Percentiles rank a stretch among this genome's conserved stretches.
These are phyloP conservation scores for Allacma fusca DNA, from an alignment of 2,888 invertebrate species.

Conservation along the genomic window DNA sequence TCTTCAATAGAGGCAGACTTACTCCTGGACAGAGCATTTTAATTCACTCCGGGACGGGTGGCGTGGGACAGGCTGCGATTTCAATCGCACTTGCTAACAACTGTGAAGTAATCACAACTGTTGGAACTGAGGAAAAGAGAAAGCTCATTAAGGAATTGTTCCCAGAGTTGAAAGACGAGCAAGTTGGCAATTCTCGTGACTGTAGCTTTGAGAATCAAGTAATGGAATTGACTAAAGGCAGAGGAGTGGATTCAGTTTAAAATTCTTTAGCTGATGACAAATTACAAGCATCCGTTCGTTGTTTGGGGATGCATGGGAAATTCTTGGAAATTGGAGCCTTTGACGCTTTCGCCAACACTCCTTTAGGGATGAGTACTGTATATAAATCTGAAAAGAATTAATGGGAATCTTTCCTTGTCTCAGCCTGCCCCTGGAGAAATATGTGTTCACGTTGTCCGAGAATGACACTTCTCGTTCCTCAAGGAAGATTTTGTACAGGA, in stretches of 20 bases:
- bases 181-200: constrained; percentile 78
- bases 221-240: constrained; percentile 78
- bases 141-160: constrained; percentile 87
- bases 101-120: constrained; percentile 76
- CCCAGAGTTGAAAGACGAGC: constrained; percentile 71
- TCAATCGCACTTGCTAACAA: constrained; percentile 72
- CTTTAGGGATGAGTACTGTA: constrained; percentile 86
- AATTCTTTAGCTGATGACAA: constrained; percentile 79
- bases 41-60: constrained; percentile 74
- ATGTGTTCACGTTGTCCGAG: too few relatives aligned
- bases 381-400: too few relatives aligned
- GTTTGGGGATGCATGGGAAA: constrained; percentile 71
- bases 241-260: constrained; percentile 87
- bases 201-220: constrained; percentile 69
- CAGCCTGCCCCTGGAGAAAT: too few relatives aligned
- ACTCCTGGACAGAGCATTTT: constrained; percentile 66
- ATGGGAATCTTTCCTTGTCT: too few relatives aligned
- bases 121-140: constrained; percentile 81
- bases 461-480: too few relatives aligned
- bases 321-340: constrained; percentile 76
- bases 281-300: constrained; percentile 72
- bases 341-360: constrained; percentile 64
- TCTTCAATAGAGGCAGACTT: constrained; percentile 69
- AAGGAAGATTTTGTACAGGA: too few relatives aligned
- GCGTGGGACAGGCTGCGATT: constrained; percentile 82